Evolutionary conservation across 2,797 vertebrate species (phyloP), one percentile per base, ranked within the genome.

Genomic region (Gymnoscopelus braueri): DNA sequence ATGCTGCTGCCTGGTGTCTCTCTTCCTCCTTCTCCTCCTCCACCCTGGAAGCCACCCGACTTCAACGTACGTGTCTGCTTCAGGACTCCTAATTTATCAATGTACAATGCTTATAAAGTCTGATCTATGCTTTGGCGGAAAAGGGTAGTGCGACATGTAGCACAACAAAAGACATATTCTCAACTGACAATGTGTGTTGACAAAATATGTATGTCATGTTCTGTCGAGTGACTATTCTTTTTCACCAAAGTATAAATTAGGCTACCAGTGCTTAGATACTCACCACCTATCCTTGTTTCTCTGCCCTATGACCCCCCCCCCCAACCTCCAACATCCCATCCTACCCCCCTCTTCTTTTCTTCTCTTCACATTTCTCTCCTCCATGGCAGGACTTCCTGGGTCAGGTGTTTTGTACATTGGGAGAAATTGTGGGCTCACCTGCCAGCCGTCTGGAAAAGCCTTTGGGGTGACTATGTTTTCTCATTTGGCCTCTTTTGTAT

Each of bases 361-460:
- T 62, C 60, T 60, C 55, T 49, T 59, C 49, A 26, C 15, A 12
- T 4, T 15, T 3, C n/a, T 44, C 72, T 53, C 71, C 65, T 67
- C 66, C 64, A 86, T 53, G 82, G 64, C 87, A 98, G 97, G 97
- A 98, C 87, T 98, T 98, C 88, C 93, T 98, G 84, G 97, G 97
- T 76, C 97, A 98, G 85, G 92, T 96, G 49, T 93, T 96, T 91
- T 98, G 97, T 80, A 98, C 97, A 2, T 90, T 98, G 54, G 97
- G 97, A 13, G 97, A 98, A 90, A 97, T 98, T 0, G 96, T 98
- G 66, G 97, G 97, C 79, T 97, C 97, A 3, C 90, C 96, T 0
- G 96, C 95, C 80, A 96, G 97, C 83, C 97, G 95, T 62, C 88
- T 98, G 88, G 96, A 98, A 91, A 98, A 98, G 81, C 92, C 96